A percentile compares a stretch with the other conserved stretches of the same genome.
Evolutionary conservation across 2,797 vertebrate genomes (phyloP).

Genomic region (Argyrosomus regius): DNA sequence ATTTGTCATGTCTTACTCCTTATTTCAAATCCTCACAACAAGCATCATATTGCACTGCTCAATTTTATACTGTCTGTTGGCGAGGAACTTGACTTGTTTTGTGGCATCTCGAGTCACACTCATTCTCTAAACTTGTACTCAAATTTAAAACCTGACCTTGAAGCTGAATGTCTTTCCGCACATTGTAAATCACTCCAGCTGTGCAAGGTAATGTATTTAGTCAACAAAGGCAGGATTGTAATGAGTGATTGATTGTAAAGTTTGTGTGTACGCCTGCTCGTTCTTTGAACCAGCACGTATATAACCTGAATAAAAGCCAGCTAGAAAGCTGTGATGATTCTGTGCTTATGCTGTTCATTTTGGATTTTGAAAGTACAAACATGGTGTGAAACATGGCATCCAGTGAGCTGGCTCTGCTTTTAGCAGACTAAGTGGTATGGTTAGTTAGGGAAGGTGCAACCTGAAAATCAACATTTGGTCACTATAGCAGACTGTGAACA

Average conservation of each 20-base stretch:
- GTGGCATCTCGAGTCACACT: too few relatives aligned
- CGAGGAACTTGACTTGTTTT: neutral
- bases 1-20: neutral
- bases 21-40: too few relatives aligned
- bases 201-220: neutral
- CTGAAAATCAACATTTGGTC: conserved; percentile 26
- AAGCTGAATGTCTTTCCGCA: neutral
- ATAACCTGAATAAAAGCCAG: conserved; percentile 10
- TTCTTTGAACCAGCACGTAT: conserved; percentile 21
- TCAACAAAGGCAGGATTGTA: conserved; percentile 18
- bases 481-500: neutral
- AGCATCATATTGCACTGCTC: too few relatives aligned
- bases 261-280: conserved; percentile 18
- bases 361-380: conserved; percentile 22
- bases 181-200: neutral
- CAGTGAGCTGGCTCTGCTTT: conserved; percentile 26
- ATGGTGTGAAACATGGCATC: conserved; percentile 23
- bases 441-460: conserved; percentile 14
- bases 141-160: neutral
- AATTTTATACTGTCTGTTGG: neutral
- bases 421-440: conserved; percentile 16
- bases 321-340: neutral
- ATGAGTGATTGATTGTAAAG: neutral
- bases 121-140: neutral
- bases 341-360: conserved; percentile 28